A percentile compares a stretch with the other conserved stretches of the same genome.
phyloP scores from a whole-genome alignment of 2,888 invertebrate genomes.

The Mythimna lalbum region DNA sequence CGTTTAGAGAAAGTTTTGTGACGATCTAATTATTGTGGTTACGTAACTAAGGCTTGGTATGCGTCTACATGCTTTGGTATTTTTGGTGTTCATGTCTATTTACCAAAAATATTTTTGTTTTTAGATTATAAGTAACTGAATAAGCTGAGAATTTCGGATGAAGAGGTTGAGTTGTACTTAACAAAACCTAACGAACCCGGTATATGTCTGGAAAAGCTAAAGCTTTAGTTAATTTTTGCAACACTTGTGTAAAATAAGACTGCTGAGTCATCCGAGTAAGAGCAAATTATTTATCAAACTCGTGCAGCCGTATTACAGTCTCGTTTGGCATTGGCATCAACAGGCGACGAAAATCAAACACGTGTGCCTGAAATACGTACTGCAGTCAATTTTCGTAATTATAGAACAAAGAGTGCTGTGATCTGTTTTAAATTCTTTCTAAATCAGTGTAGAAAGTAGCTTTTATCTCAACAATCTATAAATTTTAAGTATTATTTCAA shows the following conservation, averaged over 20 bases:
- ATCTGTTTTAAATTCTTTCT: not conserved
- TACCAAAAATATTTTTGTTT: not conserved
- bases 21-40: constrained; percentile 50
- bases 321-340: constrained; percentile 46
- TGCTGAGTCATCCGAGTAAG: constrained; percentile 28
- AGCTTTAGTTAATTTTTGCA: not conserved
- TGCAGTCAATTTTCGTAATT: constrained; percentile 22
- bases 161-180: no score
- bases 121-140: not conserved
- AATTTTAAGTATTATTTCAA: no score
- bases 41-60: constrained; percentile 32
- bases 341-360: constrained; percentile 43
- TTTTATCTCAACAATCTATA: not conserved
- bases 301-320: constrained; percentile 10
- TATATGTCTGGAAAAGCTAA: not conserved
- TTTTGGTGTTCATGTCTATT: not conserved
- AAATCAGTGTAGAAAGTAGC: not conserved
- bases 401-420: constrained; percentile 6
- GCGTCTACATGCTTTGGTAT: constrained; percentile 11
- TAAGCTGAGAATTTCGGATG: not conserved
- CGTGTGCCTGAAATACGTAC: constrained; percentile 43
- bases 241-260: constrained; percentile 10
- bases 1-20: constrained; percentile 49
- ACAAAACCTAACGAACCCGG: no score
- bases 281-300: constrained; percentile 36